Evolutionary conservation across 2,888 invertebrate species (phyloP).

Genomic region (Ditylenchus weischeri): DNA sequence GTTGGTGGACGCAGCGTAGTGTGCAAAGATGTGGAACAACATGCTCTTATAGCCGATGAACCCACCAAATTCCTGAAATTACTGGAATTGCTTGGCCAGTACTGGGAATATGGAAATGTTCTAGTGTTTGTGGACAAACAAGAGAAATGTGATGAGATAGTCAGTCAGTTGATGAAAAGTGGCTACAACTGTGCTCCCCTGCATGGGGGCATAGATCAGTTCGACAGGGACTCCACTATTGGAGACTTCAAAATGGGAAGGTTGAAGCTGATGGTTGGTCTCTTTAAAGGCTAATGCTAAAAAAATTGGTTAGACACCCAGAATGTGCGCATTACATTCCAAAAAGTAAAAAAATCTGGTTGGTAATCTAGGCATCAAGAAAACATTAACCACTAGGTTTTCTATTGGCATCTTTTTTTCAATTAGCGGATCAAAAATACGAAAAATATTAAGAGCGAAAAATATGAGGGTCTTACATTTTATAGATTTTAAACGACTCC

Average conservation of each 20-base stretch:
- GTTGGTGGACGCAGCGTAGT: conserved; percentile 81
- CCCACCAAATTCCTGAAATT: conserved; percentile 96
- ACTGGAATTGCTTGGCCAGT: conserved; percentile 76
- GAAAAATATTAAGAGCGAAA: too few relatives aligned
- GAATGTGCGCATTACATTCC: too few relatives aligned
- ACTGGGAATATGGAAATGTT: conserved; percentile 71
- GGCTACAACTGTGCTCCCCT: conserved; percentile 93
- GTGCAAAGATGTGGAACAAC: conserved; percentile 93
- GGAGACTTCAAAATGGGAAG: conserved; percentile 93
- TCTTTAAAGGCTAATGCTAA: neutral
- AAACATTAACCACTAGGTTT: too few relatives aligned
- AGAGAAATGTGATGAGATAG: conserved; percentile 62
- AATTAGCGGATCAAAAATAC: too few relatives aligned
- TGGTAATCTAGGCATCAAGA: too few relatives aligned
- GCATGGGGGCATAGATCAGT: conserved; percentile 98
- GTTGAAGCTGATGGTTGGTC: conserved; percentile 74
- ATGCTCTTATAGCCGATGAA: conserved; percentile 86
- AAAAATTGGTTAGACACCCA: too few relatives aligned
- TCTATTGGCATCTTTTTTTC: too few relatives aligned
- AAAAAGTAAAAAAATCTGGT: too few relatives aligned
- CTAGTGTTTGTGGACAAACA: conserved; percentile 67
- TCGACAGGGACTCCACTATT: conserved; percentile 95
- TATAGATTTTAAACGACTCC: too few relatives aligned
- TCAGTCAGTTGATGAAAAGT: conserved; percentile 91
- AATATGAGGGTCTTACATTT: too few relatives aligned